Evolutionary conservation across 2,113 vertebrate genomes (phyloP).

Genomic region (Salvelinus fontinalis): DNA sequence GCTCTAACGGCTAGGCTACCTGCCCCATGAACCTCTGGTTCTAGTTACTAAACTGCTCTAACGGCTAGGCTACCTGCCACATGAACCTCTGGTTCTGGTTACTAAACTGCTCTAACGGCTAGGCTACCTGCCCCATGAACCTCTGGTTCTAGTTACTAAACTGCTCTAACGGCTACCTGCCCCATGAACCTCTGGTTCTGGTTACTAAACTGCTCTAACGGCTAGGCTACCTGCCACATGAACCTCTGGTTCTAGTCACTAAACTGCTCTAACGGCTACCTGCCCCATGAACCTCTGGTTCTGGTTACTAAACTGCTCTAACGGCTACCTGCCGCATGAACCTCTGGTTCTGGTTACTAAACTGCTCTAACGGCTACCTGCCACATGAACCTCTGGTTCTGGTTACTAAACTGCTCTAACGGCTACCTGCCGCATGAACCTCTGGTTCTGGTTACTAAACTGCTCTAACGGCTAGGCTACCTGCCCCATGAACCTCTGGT

Average conservation of each 20-base stretch:
- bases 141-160: conserved; percentile 66
- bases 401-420: conserved; percentile 67
- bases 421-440: no score
- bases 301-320: conserved; percentile 65
- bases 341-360: conserved; percentile 65
- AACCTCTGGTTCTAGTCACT: conserved; percentile 60
- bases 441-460: conserved; percentile 66
- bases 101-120: conserved; percentile 62
- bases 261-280: conserved; percentile 61
- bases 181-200: conserved; percentile 38
- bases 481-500: conserved; percentile 19
- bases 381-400: conserved; percentile 34
- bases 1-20: no score
- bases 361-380: conserved; percentile 46
- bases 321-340: no score
- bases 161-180: conserved; percentile 39
- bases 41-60: conserved; percentile 65
- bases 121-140: no score
- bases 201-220: conserved; percentile 67
- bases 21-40: conserved; percentile 30
- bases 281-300: conserved; percentile 30
- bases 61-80: no score
- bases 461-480: no score
- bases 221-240: no score
- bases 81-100: conserved; percentile 55